phyloP scores from a whole-genome alignment of 1,140 invertebrate genomes.

The Apis cerana region DNA sequence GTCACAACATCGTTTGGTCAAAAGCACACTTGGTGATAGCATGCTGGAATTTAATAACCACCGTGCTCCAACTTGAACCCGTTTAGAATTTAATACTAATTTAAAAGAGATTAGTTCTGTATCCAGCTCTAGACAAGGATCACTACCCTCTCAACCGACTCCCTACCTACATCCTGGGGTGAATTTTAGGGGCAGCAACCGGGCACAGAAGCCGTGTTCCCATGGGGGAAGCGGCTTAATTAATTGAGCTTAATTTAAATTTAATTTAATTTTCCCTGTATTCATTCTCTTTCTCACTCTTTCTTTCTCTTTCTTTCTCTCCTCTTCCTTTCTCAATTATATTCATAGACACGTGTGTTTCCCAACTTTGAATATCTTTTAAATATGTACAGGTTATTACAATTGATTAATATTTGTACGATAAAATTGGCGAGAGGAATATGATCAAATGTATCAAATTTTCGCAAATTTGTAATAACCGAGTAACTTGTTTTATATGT shows the following conservation, averaged over 20 bases:
- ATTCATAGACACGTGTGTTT: constrained; percentile 11
- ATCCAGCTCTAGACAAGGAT: constrained; percentile 66
- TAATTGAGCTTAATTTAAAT: constrained; percentile 78
- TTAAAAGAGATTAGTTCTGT: constrained; percentile 74
- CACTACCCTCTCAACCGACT: constrained; percentile 44
- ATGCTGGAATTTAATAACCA: constrained; percentile 69
- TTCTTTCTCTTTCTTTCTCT: neutral
- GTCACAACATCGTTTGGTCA: neutral
- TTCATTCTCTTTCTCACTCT: too few species aligned
- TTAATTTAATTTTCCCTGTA: constrained; percentile 72
- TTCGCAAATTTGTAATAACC: too few species aligned
- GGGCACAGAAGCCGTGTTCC: constrained; percentile 65
- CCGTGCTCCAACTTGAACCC: constrained; percentile 49
- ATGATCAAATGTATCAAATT: too few species aligned
- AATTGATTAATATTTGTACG: neutral
- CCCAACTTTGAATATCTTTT: constrained; percentile 1
- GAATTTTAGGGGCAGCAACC: constrained; percentile 61
- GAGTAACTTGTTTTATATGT: too few species aligned
- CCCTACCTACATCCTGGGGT: constrained; percentile 4
- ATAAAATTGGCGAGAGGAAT: too few species aligned
- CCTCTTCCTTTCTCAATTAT: neutral
- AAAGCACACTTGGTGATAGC: constrained; percentile 44
- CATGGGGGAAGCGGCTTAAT: constrained; percentile 70
- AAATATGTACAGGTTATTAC: neutral
- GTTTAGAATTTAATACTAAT: constrained; percentile 72